Percentiles rank a stretch among this genome's conserved stretches.
Conservation (phyloP, 2,113 vertebrate species). For the Equus przewalskii region DNA sequence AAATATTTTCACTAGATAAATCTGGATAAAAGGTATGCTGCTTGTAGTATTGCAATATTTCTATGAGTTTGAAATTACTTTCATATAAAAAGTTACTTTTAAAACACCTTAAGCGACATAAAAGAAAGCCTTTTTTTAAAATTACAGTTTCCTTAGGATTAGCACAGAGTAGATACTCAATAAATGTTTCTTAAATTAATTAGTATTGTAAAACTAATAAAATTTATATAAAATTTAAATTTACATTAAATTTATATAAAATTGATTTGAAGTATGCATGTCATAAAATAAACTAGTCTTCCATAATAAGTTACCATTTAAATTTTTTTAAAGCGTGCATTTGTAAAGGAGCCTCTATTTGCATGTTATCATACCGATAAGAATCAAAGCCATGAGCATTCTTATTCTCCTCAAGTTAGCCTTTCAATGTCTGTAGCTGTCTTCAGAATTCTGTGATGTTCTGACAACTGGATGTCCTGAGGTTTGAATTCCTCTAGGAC, state of each 20-base stretch:
- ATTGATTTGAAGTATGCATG: neutral
- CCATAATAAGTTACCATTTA: neutral
- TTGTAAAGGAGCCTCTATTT: neutral
- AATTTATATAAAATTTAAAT: neutral
- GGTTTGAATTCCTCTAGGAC: fast-evolving
- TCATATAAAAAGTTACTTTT: neutral
- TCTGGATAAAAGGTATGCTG: neutral
- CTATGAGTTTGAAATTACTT: neutral
- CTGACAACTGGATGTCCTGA: no score
- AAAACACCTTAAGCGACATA: neutral
- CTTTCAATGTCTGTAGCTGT: neutral
- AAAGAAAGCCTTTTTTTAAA: neutral
- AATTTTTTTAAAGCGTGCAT: neutral
- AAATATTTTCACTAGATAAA: neutral
- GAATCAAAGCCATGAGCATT: neutral
- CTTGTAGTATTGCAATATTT: neutral
- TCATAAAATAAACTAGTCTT: neutral
- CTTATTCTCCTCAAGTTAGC: neutral
- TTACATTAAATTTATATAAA: neutral
- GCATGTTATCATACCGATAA: no score
- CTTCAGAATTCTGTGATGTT: no score
- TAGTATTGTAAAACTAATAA: neutral
- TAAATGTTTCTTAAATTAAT: neutral
- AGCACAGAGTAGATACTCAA: neutral
- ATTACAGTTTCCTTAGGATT: neutral